These are phyloP conservation scores for Telmatochromis bifrenatus DNA, from an alignment of 2,113 vertebrate species.

Conservation along the genomic window DNA sequence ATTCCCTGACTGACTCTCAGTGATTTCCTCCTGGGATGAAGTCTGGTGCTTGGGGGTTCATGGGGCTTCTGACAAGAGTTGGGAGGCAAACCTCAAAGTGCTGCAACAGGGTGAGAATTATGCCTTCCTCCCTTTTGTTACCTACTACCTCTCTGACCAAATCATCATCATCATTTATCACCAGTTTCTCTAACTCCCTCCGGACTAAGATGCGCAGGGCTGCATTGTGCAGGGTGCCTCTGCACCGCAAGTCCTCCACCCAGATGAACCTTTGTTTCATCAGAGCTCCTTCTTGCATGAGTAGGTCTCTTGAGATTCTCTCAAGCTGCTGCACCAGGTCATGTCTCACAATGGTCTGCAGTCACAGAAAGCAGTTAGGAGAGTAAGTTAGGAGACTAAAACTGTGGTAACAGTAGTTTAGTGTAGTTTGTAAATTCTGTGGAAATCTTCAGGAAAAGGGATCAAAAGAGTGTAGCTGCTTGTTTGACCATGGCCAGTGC, in stretches of 20 bases:
- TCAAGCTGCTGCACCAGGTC: conserved; percentile 3
- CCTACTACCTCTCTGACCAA: conserved; percentile 2
- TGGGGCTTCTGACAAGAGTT: not conserved
- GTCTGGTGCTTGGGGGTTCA: not conserved
- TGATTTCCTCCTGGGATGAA: not conserved
- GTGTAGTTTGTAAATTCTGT: not conserved
- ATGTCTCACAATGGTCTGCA: conserved; percentile 4
- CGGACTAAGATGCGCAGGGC: not conserved
- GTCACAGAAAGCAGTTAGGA: not conserved
- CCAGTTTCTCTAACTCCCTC: not conserved
- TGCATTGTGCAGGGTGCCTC: conserved; percentile 1
- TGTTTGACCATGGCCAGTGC: not conserved
- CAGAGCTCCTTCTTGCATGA: conserved; percentile 14
- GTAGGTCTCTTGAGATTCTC: not conserved
- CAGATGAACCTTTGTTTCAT: conserved; percentile 4
- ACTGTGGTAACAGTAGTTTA: not conserved
- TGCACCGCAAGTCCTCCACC: not conserved
- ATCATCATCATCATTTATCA: not conserved
- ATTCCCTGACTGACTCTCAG: not conserved
- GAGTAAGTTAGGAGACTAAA: not conserved
- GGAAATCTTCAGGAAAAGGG: not conserved
- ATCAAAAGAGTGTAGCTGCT: not conserved
- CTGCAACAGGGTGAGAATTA: not conserved
- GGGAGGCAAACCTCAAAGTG: conserved; percentile 8
- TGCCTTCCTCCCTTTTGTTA: not conserved